Base-by-base conservation (phyloP, 2,888 invertebrate species). In the Campopleginae sp. region DNA sequence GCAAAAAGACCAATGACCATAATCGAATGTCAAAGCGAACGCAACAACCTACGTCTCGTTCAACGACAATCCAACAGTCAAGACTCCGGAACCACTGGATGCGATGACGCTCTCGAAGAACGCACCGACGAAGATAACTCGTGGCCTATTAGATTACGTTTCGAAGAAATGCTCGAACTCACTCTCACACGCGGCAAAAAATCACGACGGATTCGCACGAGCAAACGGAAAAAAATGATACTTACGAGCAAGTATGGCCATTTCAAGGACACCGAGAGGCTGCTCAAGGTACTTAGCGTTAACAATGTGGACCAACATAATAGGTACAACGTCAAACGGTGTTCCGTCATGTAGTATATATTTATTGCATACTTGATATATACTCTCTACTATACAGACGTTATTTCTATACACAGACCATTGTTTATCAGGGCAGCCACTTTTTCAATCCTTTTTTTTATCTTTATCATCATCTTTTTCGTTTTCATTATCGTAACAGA, bases 261-360 rank as follows among this genome's bases (percentile, higher is more conserved):
- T 66, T 93, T 91, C 88, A 92, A 92, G 78, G 93, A 93, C 88
- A 93, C 93, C 83, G 93, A 93, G 88, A 92, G 91, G 78, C 90
- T 93, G 82, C 92, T 93, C 86, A 93, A 92, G 87, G 93, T 93
- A 87, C 90, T 93, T 89, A 92, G 92, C 91, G 90, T 92, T 80
- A 93, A 93, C 87, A 92, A 92, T 89, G 92, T 93, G 93, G 93
- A 93, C 93, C 93, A 93, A 93, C 91, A 92, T 89, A 90, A 90
- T 91, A 91, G 91, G 90, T 93, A 93, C 91, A 92, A 92, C 89
- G 91, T 91, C 86, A 90, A 92, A 89, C 91, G 92, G 86, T 93
- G 93, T 90, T 92, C 92, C 83, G 89, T 93, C 88, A 93, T 93
- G 93, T 93, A 92, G 88, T 87, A 81, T 86, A 74, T 74, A 72